These are phyloP conservation scores for Synergus gifuensis DNA, from an alignment of 2,888 invertebrate genomes.

Conservation along the genomic window DNA sequence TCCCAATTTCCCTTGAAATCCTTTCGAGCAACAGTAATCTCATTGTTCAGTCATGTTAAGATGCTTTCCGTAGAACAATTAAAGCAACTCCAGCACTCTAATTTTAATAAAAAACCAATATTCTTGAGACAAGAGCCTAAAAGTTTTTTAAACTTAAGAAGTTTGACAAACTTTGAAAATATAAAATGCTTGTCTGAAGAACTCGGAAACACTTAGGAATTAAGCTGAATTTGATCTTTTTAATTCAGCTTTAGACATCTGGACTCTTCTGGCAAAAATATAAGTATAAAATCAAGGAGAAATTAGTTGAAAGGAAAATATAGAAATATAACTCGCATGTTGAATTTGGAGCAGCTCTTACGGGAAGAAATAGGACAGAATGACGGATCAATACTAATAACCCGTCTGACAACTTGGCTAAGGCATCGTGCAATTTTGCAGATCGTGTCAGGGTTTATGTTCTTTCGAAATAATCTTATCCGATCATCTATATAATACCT, in stretches of 20 bases:
- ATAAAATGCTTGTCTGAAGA: not conserved
- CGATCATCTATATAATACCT: slow-evolving; percentile 26
- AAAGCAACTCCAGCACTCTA: not conserved
- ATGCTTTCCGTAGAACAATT: not conserved
- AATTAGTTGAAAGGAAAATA: not conserved
- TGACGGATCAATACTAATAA: slow-evolving; percentile 41
- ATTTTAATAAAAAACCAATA: not conserved
- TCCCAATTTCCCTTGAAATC: too few species aligned
- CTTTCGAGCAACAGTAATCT: too few species aligned
- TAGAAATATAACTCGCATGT: not conserved
- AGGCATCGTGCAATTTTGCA: slow-evolving; percentile 35
- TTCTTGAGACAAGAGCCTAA: not conserved
- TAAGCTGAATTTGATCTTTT: not conserved
- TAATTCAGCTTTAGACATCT: not conserved
- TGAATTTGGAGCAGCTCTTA: slow-evolving; percentile 1
- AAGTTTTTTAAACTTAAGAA: not conserved
- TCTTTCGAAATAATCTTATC: slow-evolving; percentile 24
- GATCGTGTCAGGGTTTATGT: slow-evolving; percentile 42
- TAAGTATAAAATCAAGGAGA: not conserved
- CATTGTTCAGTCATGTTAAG: too few species aligned
- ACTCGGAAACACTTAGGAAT: not conserved
- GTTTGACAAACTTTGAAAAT: not conserved
- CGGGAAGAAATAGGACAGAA: slow-evolving; percentile 23
- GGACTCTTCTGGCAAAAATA: not conserved
- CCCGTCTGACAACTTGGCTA: slow-evolving; percentile 40